Evolutionary conservation across 1,140 invertebrate species (phyloP).

Genomic region (Carposina sasakii): DNA sequence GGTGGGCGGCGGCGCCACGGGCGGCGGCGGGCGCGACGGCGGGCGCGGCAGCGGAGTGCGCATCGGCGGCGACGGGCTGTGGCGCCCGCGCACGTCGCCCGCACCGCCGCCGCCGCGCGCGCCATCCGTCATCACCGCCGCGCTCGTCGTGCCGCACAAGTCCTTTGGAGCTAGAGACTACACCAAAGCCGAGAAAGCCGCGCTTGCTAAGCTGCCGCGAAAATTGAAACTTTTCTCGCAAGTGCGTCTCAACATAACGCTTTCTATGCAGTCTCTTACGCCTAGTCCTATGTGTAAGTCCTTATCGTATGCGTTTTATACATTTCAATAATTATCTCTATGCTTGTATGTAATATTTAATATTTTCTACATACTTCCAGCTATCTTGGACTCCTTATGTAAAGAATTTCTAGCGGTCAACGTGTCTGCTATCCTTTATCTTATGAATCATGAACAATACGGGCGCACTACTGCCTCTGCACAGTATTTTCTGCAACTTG

Average conservation of each 20-base stretch:
- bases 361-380: slow-evolving; percentile 72
- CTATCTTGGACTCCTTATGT: slow-evolving; percentile 88
- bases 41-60: slow-evolving; percentile 53
- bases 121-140: slow-evolving; percentile 73
- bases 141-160: slow-evolving; percentile 84
- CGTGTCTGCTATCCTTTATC: slow-evolving; percentile 92
- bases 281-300: slow-evolving; percentile 85
- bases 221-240: slow-evolving; percentile 79
- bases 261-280: slow-evolving; percentile 81
- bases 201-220: slow-evolving; percentile 76
- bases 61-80: slow-evolving; percentile 51
- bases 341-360: slow-evolving; percentile 10
- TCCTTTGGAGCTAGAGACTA: slow-evolving; percentile 83
- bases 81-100: slow-evolving; percentile 62
- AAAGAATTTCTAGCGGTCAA: slow-evolving; percentile 90
- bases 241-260: slow-evolving; percentile 80
- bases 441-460: slow-evolving; percentile 93
- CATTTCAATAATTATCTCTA: slow-evolving; percentile 3
- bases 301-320: slow-evolving; percentile 1
- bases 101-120: slow-evolving; percentile 52
- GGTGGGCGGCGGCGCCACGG: slow-evolving; percentile 43
- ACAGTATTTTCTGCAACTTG: slow-evolving; percentile 94
- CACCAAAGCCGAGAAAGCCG: slow-evolving; percentile 79
- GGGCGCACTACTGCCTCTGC: slow-evolving; percentile 92
- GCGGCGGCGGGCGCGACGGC: slow-evolving; percentile 31